Evolutionary conservation across 2,113 vertebrate genomes (phyloP).

Genomic region (Acanthisitta chloris): DNA sequence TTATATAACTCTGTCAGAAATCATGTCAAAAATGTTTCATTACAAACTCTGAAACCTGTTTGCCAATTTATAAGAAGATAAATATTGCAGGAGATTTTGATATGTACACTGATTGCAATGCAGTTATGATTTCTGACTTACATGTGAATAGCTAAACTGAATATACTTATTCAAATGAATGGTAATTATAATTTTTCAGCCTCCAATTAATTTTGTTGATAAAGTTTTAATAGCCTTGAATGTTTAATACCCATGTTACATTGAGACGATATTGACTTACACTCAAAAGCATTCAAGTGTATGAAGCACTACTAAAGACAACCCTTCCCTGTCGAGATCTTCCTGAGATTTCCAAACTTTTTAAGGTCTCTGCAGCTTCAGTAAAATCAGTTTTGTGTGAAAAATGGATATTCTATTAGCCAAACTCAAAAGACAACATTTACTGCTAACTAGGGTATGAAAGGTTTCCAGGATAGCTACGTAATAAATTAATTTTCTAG

Average conservation of each 20-base stretch:
- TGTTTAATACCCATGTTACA: background rate
- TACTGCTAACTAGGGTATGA: background rate
- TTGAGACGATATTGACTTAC: background rate
- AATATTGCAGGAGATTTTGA: background rate
- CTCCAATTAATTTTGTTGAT: background rate
- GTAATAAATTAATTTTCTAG: background rate
- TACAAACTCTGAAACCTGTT: background rate
- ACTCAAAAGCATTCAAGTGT: background rate
- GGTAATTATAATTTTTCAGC: background rate
- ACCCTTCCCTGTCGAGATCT: background rate
- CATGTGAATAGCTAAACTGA: background rate
- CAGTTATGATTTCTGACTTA: background rate
- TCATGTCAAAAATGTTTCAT: background rate
- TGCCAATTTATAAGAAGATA: background rate
- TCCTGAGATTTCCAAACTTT: background rate
- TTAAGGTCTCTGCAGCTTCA: background rate
- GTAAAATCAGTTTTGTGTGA: background rate
- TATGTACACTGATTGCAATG: background rate
- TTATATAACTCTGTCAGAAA: background rate
- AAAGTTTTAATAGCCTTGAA: background rate
- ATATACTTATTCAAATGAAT: background rate
- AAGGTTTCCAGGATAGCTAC: background rate
- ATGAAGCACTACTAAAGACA: background rate
- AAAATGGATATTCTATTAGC: background rate
- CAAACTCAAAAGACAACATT: background rate